Evolutionary conservation across 2,797 vertebrate species (phyloP), one percentile per base, ranked within the genome.

Genomic region (Melanotaenia maccullochi): DNA sequence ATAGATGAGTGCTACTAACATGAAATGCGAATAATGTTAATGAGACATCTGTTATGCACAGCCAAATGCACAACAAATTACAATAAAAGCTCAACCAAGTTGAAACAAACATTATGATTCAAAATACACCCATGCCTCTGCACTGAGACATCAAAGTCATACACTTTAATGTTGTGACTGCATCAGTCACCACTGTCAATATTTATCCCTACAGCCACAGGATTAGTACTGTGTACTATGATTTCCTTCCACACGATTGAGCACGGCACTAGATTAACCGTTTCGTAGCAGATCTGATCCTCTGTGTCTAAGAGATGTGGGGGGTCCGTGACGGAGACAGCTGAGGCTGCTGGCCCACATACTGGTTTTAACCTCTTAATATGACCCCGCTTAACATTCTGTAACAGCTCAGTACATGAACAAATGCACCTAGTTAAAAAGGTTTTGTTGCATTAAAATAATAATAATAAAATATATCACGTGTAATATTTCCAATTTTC

Each of bases 201-300:
- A 92, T 93, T 92, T 92, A 90, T 84, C 83, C 79, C 71, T 24
- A 60, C 69, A 84, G 62, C 79, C 52, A 65, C 54, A 74, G 88
- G 92, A 93, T 92, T 91, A 92, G 78, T 33, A 61, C 61, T 71
- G 84, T 64, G 79, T 86, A 87, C 87, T 68, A 76, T 80, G 84
- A 91, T 86, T 89, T 82, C 70, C 36, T 89, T 90, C 81, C 82
- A 71, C 89, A 85, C 81, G 67, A 91, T 87, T 92, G 83, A 93
- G 82, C 87, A 71, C 11, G 42, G 65, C 79, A 66, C 78, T 87
- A 90, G 89, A 92, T 91, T 90, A 92, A 93, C 83, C 12, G 80
- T 88, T 90, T 92, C 86, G 87, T 82, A 75, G 85, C 81, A 85
- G 90, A 89, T 89, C 85, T 85, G 82, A 84, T 85, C 81, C 76